Evolutionary conservation across 2,888 invertebrate species (phyloP).

Genomic region (Ametastegia equiseti): DNA sequence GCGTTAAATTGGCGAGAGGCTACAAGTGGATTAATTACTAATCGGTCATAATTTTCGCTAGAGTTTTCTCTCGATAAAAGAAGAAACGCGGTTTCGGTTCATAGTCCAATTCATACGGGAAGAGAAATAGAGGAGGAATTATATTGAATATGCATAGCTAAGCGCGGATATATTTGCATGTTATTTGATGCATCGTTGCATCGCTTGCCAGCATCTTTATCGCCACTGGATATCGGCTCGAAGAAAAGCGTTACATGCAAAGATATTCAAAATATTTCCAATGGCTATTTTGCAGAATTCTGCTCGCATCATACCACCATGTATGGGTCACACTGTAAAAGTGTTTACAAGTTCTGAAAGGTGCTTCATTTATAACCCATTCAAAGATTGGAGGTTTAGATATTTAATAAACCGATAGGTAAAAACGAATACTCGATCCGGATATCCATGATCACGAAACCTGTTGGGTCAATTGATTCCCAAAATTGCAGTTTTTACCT

Average conservation of each 20-base stretch:
- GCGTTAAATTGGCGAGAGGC: neutral
- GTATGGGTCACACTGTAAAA: too few relatives aligned
- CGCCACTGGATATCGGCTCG: neutral
- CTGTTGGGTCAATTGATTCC: too few relatives aligned
- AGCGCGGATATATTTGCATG: constrained; percentile 58
- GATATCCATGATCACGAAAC: too few relatives aligned
- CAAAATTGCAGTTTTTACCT: too few relatives aligned
- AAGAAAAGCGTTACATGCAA: neutral
- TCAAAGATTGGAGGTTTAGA: too few relatives aligned
- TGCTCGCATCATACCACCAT: too few relatives aligned
- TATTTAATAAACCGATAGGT: too few relatives aligned
- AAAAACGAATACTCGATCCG: too few relatives aligned
- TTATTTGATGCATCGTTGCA: constrained; percentile 60
- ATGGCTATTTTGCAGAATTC: too few relatives aligned
- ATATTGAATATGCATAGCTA: constrained; percentile 18
- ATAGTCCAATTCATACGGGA: constrained; percentile 53
- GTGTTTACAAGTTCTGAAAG: too few relatives aligned
- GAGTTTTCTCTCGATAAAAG: neutral
- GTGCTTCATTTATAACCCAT: too few relatives aligned
- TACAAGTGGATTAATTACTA: neutral
- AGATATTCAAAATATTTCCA: neutral
- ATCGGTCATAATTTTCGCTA: neutral
- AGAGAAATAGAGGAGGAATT: constrained; percentile 52
- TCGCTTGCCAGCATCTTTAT: constrained; percentile 30
- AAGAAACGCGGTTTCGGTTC: constrained; percentile 25